These are phyloP conservation scores for Anguilla anguilla DNA, from an alignment of 2,797 vertebrate species.

Conservation along the genomic window DNA sequence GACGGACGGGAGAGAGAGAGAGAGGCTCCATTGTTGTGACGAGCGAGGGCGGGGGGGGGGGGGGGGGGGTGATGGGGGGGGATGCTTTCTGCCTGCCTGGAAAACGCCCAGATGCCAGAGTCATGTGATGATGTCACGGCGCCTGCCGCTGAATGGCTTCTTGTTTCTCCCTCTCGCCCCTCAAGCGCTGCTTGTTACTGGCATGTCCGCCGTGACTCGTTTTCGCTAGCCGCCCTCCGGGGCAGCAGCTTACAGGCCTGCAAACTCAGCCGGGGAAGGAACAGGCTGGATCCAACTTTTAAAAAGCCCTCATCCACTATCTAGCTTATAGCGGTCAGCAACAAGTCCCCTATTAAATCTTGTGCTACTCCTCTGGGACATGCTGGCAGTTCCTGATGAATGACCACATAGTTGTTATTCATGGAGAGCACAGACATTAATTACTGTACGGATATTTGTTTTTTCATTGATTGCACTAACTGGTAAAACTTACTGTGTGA, in stretches of 20 bases:
- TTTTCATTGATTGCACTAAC: not conserved
- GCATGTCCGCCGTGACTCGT: slow-evolving; percentile 30
- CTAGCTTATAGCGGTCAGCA: not conserved
- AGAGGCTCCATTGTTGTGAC: slow-evolving; percentile 4
- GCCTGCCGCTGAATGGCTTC: slow-evolving; percentile 52
- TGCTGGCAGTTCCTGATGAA: not conserved
- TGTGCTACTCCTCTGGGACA: not conserved
- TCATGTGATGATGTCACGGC: slow-evolving; percentile 58
- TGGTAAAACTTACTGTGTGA: not conserved
- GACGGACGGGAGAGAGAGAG: not conserved
- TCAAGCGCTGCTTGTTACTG: slow-evolving; percentile 40
- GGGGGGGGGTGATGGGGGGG: slow-evolving; percentile 33
- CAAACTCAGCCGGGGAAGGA: slow-evolving; percentile 17
- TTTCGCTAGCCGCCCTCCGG: not conserved
- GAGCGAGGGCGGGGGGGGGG: slow-evolving; percentile 27
- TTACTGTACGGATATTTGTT: not conserved
- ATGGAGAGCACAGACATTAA: not conserved
- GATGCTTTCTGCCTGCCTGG: slow-evolving; percentile 40
- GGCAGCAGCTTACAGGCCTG: not conserved
- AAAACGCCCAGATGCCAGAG: slow-evolving; percentile 50
- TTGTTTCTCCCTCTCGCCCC: slow-evolving; percentile 47
- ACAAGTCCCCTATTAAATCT: not conserved
- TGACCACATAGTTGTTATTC: not conserved
- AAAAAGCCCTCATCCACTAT: not conserved
- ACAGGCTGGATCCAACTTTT: not conserved